A percentile compares a stretch with the other conserved stretches of the same genome.
phyloP scores from a whole-genome alignment of 2,113 vertebrate species.

The Mus spicilegus region DNA sequence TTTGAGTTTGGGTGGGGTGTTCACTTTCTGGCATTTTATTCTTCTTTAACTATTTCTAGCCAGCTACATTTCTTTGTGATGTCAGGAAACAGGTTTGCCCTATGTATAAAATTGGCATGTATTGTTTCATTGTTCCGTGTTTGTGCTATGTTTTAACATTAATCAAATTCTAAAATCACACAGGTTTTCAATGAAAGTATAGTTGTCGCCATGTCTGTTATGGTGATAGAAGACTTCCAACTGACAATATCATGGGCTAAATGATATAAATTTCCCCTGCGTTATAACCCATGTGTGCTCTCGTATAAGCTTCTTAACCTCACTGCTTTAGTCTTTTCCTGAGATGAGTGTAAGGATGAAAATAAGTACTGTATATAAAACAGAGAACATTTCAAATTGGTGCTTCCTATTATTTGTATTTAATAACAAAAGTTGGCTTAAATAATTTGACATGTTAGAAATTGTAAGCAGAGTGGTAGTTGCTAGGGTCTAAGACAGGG shows the following conservation, averaged over 20 bases:
- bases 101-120: slow-evolving; percentile 18
- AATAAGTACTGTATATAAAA: not conserved
- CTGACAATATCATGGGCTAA: not conserved
- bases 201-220: not conserved
- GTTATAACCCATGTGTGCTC: not conserved
- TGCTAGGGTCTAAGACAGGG: not conserved
- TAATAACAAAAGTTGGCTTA: not conserved
- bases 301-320: not conserved
- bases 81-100: slow-evolving; percentile 24
- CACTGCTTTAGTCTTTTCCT: not conserved
- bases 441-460: not conserved
- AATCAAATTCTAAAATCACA: slow-evolving; percentile 40
- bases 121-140: not conserved
- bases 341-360: not conserved
- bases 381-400: not conserved
- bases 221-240: not conserved
- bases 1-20: not conserved
- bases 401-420: not conserved
- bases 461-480: not conserved
- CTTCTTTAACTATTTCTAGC: not conserved
- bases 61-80: not conserved
- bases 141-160: slow-evolving; percentile 39
- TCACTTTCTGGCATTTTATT: not conserved
- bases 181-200: not conserved
- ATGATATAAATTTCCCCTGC: not conserved